These are phyloP conservation scores for Lynx canadensis DNA, from an alignment of 2,113 vertebrate genomes.

Conservation along the genomic window DNA sequence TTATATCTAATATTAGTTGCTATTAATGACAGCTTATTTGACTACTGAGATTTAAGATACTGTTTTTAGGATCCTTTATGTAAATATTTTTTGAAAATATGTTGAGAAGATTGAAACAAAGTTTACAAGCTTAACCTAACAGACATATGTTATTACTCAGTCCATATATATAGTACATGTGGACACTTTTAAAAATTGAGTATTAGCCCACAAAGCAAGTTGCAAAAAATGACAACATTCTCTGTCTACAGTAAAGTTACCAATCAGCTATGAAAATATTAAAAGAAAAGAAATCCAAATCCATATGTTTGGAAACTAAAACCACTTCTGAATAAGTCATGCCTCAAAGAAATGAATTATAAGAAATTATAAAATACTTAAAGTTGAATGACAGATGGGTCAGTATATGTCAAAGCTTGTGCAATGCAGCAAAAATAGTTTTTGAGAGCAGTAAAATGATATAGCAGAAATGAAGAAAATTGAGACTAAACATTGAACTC, in stretches of 20 bases:
- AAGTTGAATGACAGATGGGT: neutral
- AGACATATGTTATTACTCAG: neutral
- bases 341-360: neutral
- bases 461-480: conserved; percentile 12
- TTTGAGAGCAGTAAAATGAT: neutral
- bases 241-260: neutral
- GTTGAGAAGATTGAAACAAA: neutral
- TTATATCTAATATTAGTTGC: neutral
- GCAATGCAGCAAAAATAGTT: neutral
- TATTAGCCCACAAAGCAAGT: neutral
- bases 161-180: neutral
- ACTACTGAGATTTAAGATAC: neutral
- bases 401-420: neutral
- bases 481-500: neutral
- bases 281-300: neutral
- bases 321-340: neutral
- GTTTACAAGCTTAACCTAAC: neutral
- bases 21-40: neutral
- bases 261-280: neutral
- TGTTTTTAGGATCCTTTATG: neutral
- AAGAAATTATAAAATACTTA: neutral
- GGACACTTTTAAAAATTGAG: neutral
- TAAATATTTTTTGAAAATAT: conserved; percentile 24
- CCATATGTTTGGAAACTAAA: neutral
- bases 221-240: neutral